Conservation (phyloP, 2,888 invertebrate species). For the Scelioninae gen. 1 region DNA sequence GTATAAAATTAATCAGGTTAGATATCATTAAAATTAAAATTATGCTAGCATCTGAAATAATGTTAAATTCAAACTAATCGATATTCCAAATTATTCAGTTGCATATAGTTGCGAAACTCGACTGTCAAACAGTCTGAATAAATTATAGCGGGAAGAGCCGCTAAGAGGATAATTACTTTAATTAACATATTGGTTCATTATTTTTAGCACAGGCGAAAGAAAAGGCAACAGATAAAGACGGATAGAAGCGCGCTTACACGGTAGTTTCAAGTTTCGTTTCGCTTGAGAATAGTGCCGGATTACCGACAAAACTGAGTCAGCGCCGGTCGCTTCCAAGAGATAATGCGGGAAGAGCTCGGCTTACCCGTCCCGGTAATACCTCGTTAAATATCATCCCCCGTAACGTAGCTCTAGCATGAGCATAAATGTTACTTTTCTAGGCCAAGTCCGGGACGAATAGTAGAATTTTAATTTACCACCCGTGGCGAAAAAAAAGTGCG, state of each 20-base stretch:
- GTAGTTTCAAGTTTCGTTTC: constrained; percentile 74
- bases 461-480: constrained; percentile 65
- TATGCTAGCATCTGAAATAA: constrained; percentile 45
- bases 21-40: no score
- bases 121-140: constrained; percentile 51
- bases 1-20: no score
- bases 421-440: constrained; percentile 72
- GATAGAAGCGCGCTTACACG: constrained; percentile 67
- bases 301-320: constrained; percentile 78
- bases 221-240: constrained; percentile 57
- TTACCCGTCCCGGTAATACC: constrained; percentile 78
- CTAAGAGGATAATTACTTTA: constrained; percentile 55
- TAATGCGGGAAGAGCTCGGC: constrained; percentile 79
- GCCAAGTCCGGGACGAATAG: constrained; percentile 59
- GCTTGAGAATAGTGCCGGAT: constrained; percentile 73
- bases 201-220: constrained; percentile 39
- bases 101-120: constrained; percentile 50
- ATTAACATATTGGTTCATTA: constrained; percentile 60
- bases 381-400: constrained; percentile 76
- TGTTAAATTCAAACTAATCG: constrained; percentile 32
- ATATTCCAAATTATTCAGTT: constrained; percentile 54
- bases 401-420: constrained; percentile 68
- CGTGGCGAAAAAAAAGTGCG: constrained; percentile 42
- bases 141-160: constrained; percentile 39
- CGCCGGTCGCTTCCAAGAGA: constrained; percentile 75